Percentiles rank a stretch among this genome's conserved stretches.
Evolutionary conservation across 2,888 invertebrate species (phyloP).

Genomic region (Campoplex nolae): DNA sequence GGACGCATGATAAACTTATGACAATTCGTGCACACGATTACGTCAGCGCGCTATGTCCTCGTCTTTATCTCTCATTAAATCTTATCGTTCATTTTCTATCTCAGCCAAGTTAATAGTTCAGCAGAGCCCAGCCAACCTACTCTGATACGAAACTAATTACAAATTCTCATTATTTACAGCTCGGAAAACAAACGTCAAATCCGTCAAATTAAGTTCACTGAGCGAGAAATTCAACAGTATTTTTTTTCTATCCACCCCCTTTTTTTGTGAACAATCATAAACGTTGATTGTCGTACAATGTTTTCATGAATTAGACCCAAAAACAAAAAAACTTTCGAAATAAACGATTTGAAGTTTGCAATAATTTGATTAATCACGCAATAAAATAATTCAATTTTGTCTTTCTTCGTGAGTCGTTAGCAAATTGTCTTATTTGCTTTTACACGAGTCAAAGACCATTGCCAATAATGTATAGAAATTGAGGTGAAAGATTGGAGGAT

Average conservation of each 20-base stretch:
- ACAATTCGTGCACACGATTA: constrained; percentile 42
- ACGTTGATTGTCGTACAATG: not conserved
- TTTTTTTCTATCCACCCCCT: not conserved
- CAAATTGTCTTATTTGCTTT: not conserved
- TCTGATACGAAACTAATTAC: constrained; percentile 17
- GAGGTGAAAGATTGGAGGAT: constrained; percentile 27
- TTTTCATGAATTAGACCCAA: not conserved
- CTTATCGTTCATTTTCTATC: constrained; percentile 6
- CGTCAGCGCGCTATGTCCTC: constrained; percentile 61
- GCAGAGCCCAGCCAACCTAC: constrained; percentile 31
- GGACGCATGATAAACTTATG: constrained; percentile 58
- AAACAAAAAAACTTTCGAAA: not conserved
- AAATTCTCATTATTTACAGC: not conserved
- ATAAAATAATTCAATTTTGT: not conserved
- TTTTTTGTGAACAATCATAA: too few species aligned
- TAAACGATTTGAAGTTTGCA: not conserved
- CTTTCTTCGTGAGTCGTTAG: not conserved
- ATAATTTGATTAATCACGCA: not conserved
- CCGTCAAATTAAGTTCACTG: constrained; percentile 18
- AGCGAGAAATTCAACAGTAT: not conserved
- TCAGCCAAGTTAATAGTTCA: constrained; percentile 40
- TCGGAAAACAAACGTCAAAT: constrained; percentile 14
- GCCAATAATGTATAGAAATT: not conserved
- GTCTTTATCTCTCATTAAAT: constrained; percentile 24
- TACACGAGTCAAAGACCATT: not conserved